Evolutionary conservation across 1,140 invertebrate genomes (phyloP), one percentile per base, ranked within the genome.

Genomic region (Brachionus rubens): DNA sequence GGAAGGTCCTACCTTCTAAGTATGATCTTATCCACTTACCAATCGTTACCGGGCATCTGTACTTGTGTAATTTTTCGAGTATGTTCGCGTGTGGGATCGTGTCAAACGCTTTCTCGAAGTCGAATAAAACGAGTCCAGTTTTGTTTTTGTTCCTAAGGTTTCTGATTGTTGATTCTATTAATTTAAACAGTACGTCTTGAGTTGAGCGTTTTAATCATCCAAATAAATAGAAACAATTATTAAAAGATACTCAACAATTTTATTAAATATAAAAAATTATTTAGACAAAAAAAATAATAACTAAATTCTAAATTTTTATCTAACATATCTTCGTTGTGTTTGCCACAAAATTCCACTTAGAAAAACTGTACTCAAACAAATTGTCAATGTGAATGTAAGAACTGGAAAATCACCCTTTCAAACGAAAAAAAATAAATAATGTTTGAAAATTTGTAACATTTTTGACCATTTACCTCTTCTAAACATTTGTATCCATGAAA

Each of bases 401-500:
- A 21, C 43, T 43, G 59, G 59, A 65, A 65, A 65, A 24, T 65
- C 12, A 21, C 59, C 59, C 40, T 59, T n/a, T n/a, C n/a, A n/a
- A n/a, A n/a, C n/a, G n/a, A n/a, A n/a, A 36, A 19, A n/a, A 41
- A 41, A n/a, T 9, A 59, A 59, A 14, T 4, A 59, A 59, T 36
- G 9, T 6, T 33, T 36, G 16, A 33, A 59, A 2, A 28, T n/a
- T n/a, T n/a, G n/a, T n/a, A 59, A n/a, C 2, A 33, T 33, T 19
- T 9, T 59, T 33, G 9, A 33, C 26, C 14, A 28, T 40, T n/a
- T 46, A 68, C 62, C 3, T 50, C 67, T 48, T 48, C n/a, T 26
- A 70, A 24, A 50, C 67, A 70, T 70, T 50, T 47, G 30, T 70
- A 70, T 28, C 67, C 67, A 50, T 70, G 67, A 70, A 48, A 70